These are phyloP conservation scores for Hydropsyche tenuis DNA, from an alignment of 1,140 invertebrate species.

Conservation along the genomic window DNA sequence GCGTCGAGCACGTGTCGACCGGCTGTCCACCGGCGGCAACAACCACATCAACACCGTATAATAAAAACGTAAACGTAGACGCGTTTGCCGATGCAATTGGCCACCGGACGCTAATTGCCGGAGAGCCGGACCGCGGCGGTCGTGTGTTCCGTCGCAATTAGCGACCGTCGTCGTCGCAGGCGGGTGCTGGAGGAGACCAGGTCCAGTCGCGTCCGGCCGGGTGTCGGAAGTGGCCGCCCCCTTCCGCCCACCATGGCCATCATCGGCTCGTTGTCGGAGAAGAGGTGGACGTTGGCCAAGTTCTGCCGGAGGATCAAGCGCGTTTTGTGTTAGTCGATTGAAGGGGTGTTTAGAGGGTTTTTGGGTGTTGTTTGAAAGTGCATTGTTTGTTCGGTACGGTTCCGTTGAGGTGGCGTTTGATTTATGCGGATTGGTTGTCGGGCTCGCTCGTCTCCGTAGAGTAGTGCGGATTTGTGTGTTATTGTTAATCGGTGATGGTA, in stretches of 20 bases:
- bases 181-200: background rate
- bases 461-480: too few species aligned
- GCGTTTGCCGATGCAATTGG: conserved; percentile 4
- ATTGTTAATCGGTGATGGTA: too few species aligned
- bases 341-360: too few species aligned
- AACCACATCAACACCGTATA: too few species aligned
- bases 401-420: too few species aligned
- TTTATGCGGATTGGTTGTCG: too few species aligned
- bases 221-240: too few species aligned
- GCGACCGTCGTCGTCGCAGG: background rate
- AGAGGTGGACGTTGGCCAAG: background rate
- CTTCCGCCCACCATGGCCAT: background rate
- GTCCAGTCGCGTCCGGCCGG: too few species aligned
- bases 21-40: background rate
- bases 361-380: too few species aligned
- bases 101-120: background rate
- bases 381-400: too few species aligned
- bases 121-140: background rate
- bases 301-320: background rate
- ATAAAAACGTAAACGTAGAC: background rate
- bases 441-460: too few species aligned
- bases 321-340: background rate
- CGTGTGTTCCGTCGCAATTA: conserved; percentile 12
- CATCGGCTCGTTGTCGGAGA: background rate
- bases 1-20: conserved; percentile 7